Conservation (phyloP, 2,113 vertebrate genomes). For the Bos taurus region ARS-UCD2.0 NC_037354.1:13597001-13597500, state of each 20-base stretch:
- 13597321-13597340: not conserved
- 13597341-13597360: not conserved
- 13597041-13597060: not conserved
- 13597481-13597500: not conserved
- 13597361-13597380: not conserved
- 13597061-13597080: not conserved
- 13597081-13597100: not conserved
- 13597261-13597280: not conserved
- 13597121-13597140: not conserved
- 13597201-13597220: not conserved
- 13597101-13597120: not conserved
- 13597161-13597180: not conserved
- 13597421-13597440: not conserved
- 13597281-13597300: not conserved
- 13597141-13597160: not conserved
- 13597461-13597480: not conserved
- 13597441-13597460: not conserved
- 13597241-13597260: not conserved
- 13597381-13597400: not conserved
- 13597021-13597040: not conserved
- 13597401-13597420: not conserved
- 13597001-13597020: not conserved
- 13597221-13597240: not conserved
- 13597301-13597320: not conserved
- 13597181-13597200: not conserved